A percentile compares a stretch with the other conserved stretches of the same genome.
Evolutionary conservation across 2,797 vertebrate genomes (phyloP).

Genomic region (Clarias pachynema): DNA sequence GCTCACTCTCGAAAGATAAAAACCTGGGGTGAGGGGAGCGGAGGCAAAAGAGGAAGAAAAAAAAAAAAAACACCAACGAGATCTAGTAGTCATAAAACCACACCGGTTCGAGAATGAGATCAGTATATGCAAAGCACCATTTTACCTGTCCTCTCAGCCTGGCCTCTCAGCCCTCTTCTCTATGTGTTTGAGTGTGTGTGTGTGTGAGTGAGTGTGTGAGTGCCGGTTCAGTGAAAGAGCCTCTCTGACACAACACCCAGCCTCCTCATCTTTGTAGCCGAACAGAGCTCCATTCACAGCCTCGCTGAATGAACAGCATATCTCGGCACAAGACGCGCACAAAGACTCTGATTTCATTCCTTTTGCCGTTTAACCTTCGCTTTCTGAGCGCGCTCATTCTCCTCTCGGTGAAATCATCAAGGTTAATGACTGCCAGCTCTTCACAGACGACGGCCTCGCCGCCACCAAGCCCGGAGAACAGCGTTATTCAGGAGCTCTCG

Average conservation of each 20-base stretch:
- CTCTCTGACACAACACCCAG: conserved; percentile 26
- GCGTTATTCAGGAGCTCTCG: conserved; percentile 28
- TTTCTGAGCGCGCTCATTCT: conserved; percentile 19
- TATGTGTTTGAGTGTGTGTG: not conserved
- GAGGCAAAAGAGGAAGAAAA: accelerated
- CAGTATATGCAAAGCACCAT: not conserved
- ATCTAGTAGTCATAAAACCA: not conserved
- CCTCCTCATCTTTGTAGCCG: conserved; percentile 32
- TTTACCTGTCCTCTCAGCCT: conserved; percentile 21
- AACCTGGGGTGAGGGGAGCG: not conserved
- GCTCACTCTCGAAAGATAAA: conserved; percentile 23
- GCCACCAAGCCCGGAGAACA: not conserved
- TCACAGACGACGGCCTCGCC: conserved; percentile 24
- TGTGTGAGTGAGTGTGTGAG: not conserved
- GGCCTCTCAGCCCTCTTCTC: not conserved
- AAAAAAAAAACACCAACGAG: not conserved
- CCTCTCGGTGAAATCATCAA: conserved; percentile 43
- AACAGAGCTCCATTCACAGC: conserved; percentile 42
- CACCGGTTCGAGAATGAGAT: conserved; percentile 8
- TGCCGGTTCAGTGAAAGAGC: conserved; percentile 9
- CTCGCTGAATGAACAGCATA: not conserved
- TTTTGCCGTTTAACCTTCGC: conserved; percentile 38
- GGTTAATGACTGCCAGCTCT: conserved; percentile 47
- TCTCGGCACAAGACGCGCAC: conserved; percentile 9
- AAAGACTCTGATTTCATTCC: conserved; percentile 24